A percentile compares a stretch with the other conserved stretches of the same genome.
These are phyloP conservation scores for Leptinotarsa rubiginosa DNA, from an alignment of 2,888 invertebrate genomes.

Conservation along the genomic window DNA sequence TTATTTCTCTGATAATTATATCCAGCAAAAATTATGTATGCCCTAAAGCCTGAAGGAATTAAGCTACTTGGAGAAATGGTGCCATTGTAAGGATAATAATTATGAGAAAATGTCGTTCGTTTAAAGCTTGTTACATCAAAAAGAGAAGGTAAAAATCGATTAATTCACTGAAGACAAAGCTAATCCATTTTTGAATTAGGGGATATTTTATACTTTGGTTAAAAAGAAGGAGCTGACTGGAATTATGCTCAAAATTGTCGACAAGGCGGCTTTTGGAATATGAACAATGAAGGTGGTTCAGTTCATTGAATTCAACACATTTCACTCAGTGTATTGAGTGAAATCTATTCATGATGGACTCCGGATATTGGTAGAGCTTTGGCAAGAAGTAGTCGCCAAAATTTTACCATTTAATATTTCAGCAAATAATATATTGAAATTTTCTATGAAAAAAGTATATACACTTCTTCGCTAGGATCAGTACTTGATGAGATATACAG, in stretches of 20 bases:
- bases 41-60: not conserved
- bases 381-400: too few species aligned
- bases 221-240: not conserved
- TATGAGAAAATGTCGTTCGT: constrained; percentile 16
- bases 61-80: constrained; percentile 2
- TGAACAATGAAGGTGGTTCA: not conserved
- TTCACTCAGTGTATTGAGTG: not conserved
- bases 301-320: not conserved
- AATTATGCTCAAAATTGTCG: not conserved
- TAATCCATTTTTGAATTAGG: constrained; percentile 8
- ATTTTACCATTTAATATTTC: too few species aligned
- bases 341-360: too few species aligned
- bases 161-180: constrained; percentile 1
- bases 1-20: constrained; percentile 1
- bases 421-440: too few species aligned
- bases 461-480: too few species aligned
- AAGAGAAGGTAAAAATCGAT: constrained; percentile 10
- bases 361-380: too few species aligned
- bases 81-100: constrained; percentile 8
- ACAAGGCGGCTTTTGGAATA: not conserved
- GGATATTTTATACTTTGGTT: not conserved
- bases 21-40: constrained; percentile 6
- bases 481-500: too few species aligned
- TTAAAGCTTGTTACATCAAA: constrained; percentile 9
- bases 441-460: too few species aligned